Conservation (phyloP, 2,888 invertebrate species). For the Sesia bembeciformis region DNA sequence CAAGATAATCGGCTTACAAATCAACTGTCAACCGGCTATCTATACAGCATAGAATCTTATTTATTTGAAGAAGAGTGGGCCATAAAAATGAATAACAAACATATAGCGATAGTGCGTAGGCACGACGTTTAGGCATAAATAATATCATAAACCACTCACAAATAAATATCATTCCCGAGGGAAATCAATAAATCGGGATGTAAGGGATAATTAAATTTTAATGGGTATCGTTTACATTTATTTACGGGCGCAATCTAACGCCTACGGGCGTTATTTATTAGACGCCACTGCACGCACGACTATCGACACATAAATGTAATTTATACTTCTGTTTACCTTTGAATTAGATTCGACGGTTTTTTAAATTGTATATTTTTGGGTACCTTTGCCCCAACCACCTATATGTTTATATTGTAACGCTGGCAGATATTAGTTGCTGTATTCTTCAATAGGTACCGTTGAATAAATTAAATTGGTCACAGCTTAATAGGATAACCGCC, state of each 20-base stretch:
- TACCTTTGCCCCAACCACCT: too few species aligned
- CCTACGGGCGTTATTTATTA: slow-evolving; percentile 40
- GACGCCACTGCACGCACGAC: slow-evolving; percentile 13
- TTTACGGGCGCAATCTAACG: slow-evolving; percentile 42
- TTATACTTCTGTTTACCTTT: background rate
- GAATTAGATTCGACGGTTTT: background rate
- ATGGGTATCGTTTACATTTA: slow-evolving; percentile 40
- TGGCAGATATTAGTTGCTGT: too few species aligned
- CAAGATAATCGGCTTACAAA: background rate
- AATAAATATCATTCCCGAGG: slow-evolving; percentile 25
- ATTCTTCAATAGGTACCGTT: too few species aligned
- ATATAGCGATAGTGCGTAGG: background rate
- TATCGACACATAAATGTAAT: background rate
- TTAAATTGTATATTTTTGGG: too few species aligned
- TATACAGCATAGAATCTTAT: background rate
- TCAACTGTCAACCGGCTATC: background rate
- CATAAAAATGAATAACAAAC: background rate
- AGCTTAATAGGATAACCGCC: too few species aligned
- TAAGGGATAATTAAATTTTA: slow-evolving; percentile 52
- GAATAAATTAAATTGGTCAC: too few species aligned
- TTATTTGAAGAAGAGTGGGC: background rate
- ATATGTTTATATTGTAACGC: too few species aligned
- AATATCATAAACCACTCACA: slow-evolving; percentile 16
- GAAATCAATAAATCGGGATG: slow-evolving; percentile 53
- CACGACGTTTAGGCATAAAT: slow-evolving; percentile 11